Evolutionary conservation across 2,797 vertebrate genomes (phyloP).

Genomic region (Podarcis lilfordi): DNA sequence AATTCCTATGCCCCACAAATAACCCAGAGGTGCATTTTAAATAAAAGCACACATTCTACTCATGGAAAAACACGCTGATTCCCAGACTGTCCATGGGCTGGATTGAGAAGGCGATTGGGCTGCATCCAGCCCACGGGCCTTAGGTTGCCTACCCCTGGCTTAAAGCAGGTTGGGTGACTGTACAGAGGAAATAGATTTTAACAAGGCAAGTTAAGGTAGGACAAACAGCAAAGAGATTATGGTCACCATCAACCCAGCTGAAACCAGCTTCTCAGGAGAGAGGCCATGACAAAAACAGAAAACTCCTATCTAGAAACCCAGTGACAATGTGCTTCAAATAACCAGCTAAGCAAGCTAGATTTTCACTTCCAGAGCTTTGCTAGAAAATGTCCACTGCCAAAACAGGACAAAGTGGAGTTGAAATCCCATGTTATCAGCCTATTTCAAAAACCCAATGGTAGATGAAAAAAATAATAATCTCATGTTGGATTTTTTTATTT

Average conservation of each 20-base stretch:
- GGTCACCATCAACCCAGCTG: neutral
- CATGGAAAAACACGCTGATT: too few species aligned
- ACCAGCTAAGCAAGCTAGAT: neutral
- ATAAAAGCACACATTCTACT: too few species aligned
- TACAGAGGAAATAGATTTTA: neutral
- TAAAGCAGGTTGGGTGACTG: too few species aligned
- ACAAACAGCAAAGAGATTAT: neutral
- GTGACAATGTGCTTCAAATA: neutral
- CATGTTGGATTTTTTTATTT: neutral
- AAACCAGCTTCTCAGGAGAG: neutral
- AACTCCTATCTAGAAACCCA: neutral
- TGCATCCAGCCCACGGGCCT: too few species aligned
- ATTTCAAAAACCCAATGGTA: neutral
- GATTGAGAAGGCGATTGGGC: too few species aligned
- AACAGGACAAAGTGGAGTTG: neutral
- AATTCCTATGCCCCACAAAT: too few species aligned
- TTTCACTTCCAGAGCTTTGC: neutral
- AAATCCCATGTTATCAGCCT: neutral
- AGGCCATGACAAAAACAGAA: neutral
- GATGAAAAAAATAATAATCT: neutral
- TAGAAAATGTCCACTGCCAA: neutral
- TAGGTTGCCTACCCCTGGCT: too few species aligned
- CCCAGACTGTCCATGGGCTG: too few species aligned
- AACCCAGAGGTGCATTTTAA: too few species aligned
- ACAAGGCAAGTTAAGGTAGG: neutral